Evolutionary conservation across 1,140 invertebrate species (phyloP), one percentile per base, ranked within the genome.

Genomic region (Zaprionus kolodkinae): DNA sequence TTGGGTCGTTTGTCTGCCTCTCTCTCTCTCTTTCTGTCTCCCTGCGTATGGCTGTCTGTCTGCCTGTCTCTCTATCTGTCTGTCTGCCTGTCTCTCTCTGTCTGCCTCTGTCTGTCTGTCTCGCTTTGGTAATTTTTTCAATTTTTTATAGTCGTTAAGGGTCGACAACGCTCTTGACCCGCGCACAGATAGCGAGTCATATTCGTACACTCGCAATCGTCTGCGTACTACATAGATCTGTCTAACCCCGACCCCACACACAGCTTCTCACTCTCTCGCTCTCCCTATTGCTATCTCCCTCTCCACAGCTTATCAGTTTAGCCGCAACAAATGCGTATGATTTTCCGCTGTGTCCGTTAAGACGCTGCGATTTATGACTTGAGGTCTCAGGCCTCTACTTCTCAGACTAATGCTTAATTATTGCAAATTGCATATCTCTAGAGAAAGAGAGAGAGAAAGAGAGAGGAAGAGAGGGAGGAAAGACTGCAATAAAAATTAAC

Each of bases 371-470:
- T 72, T 72, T 67, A 72, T 72, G 71, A 60, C 27, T 9, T 38
- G 4, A 15, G 52, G 17, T 48, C 25, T 7, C 17, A 48, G 3
- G 15, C n/a, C 25, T 27, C 17, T 21, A 64, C 40, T 40, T 2
- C 30, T 3, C 55, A 54, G 21, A 66, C 68, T 88, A 88, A 88
- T 88, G 80, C 84, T 88, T 88, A 88, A 88, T 88, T 88, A 89
- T 88, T 79, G 84, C 85, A 87, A 88, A 87, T 87, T 87, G 84
- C 83, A 84, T 83, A 77, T 76, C 66, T 30, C 43, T 5, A 57
- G 30, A 12, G 10, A 9, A 0, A 66, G 3, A 2, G 11, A 35
- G 43, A 25, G 40, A 36, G 30, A 63, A 11, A 1, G 21, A 36
- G 15, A 52, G 30, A n/a, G 30, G 25, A 27, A 11, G 48, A 25